Evolutionary conservation across 2,888 invertebrate species (phyloP), one percentile per base, ranked within the genome.

Genomic region (Tipula unca): DNA sequence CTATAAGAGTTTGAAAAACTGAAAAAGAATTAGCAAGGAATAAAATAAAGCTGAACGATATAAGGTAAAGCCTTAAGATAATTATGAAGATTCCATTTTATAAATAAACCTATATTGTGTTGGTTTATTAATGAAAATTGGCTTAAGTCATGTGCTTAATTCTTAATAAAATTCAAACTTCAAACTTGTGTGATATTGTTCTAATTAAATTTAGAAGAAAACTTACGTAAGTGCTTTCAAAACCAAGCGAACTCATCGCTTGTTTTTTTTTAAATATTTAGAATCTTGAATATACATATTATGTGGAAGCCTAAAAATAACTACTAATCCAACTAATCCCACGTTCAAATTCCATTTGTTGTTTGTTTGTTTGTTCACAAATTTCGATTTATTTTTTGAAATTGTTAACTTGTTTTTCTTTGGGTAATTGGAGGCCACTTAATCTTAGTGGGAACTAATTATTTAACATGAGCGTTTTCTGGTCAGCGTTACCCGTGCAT

Each of bases 321-420:
- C 69, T 69, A 32, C 20, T 69, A 69, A 25, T 25, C 69, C 25
- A 69, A 69, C 25, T 69, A 69, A 25, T 20, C 69, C 69, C 69
- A 69, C 69, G 69, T 25, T 10, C 0, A 69, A 69, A 69, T 69
- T 69, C 25, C 69, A 25, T 25, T 69, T 20, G 69, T 69, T 69
- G 69, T 69, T 69, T 69, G 69, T 69, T 69, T 69, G 69, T 69
- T 69, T 69, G 69, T 69, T 69, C 69, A 69, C 69, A 69, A 69
- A 25, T 69, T 69, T 69, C 69, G 25, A 69, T 25, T 25, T 69
- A 25, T 69, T 25, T 69, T 69, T 69, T 69, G 0, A 48, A 48
- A 48, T 69, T 69, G 2, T 69, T 25, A 69, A 69, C 10, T 25
- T 20, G 5, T 69, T 69, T 69, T 69, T 8, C 25, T 69, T 69